Percentiles rank a stretch among this genome's conserved stretches.
phyloP scores from a whole-genome alignment of 2,888 invertebrate genomes.

The Dynastes tityus region DNA sequence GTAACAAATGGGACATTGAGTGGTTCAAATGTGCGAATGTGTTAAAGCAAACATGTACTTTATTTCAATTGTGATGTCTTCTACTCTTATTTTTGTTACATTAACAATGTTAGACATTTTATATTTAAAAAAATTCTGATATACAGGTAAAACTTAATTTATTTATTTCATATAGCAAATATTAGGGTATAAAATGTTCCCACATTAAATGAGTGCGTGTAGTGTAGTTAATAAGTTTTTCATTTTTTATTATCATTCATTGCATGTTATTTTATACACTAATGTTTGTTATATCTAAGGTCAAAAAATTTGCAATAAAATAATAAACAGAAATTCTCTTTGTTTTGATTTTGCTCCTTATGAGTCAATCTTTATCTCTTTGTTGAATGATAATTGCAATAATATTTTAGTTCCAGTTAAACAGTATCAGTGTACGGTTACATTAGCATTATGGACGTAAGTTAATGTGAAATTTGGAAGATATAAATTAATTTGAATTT shows the following conservation, averaged over 20 bases:
- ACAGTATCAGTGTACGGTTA: neutral
- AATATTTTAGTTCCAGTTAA: slow-evolving; percentile 3
- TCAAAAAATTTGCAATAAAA: slow-evolving; percentile 50
- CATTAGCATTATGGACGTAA: slow-evolving; percentile 31
- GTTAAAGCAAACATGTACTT: slow-evolving; percentile 48
- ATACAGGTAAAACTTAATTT: slow-evolving; percentile 57
- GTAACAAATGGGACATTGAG: slow-evolving; percentile 48
- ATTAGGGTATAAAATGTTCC: slow-evolving; percentile 61
- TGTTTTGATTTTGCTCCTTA: slow-evolving; percentile 28
- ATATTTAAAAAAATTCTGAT: slow-evolving; percentile 55
- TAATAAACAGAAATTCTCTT: slow-evolving; percentile 34
- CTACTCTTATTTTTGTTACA: slow-evolving; percentile 48
- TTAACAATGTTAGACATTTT: slow-evolving; percentile 50
- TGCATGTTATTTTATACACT: slow-evolving; percentile 62
- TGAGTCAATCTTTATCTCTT: slow-evolving; percentile 41
- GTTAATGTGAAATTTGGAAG: slow-evolving; percentile 5
- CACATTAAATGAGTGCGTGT: slow-evolving; percentile 42
- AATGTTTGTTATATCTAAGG: slow-evolving; percentile 63
- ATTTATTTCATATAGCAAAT: slow-evolving; percentile 63
- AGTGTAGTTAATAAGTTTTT: slow-evolving; percentile 54
- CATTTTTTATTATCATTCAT: slow-evolving; percentile 54
- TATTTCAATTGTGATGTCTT: slow-evolving; percentile 52
- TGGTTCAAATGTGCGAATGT: slow-evolving; percentile 53
- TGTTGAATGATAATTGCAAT: slow-evolving; percentile 37
- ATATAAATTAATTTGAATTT: slow-evolving; percentile 1